These are phyloP conservation scores for Radopholus similis DNA, from an alignment of 1,140 invertebrate species.

Conservation along the genomic window DNA sequence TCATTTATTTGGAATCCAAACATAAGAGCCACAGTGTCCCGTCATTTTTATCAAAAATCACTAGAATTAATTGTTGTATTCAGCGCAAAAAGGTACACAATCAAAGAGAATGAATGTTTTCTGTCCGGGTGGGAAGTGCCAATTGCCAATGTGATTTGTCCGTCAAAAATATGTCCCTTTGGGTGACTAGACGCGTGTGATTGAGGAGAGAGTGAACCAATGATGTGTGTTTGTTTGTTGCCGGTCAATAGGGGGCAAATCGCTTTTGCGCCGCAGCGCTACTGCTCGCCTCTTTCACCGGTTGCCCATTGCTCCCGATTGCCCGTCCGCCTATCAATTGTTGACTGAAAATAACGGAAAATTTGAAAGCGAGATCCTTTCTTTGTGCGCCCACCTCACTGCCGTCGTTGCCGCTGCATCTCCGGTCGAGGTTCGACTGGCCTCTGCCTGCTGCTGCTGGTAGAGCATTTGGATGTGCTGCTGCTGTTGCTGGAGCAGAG, in stretches of 20 bases:
- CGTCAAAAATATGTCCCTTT: too few species aligned
- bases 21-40: too few species aligned
- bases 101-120: too few species aligned
- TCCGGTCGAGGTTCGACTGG: background rate
- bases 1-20: too few species aligned
- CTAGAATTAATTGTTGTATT: too few species aligned
- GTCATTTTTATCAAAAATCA: too few species aligned
- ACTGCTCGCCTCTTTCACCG: background rate
- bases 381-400: background rate
- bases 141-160: too few species aligned
- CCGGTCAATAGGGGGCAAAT: background rate
- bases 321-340: background rate
- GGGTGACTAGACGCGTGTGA: too few species aligned
- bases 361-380: background rate
- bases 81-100: too few species aligned
- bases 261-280: background rate
- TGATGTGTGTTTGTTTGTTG: too few species aligned
- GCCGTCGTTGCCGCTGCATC: background rate
- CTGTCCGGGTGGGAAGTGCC: too few species aligned
- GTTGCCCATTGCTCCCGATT: background rate
- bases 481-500: slow-evolving; percentile 9
- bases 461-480: background rate
- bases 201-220: too few species aligned
- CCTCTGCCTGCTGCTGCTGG: slow-evolving; percentile 3
- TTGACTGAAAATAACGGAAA: background rate